Percentiles rank a stretch among this genome's conserved stretches.
phyloP scores from a whole-genome alignment of 2,888 invertebrate species.

The Xylota sylvarum region DNA sequence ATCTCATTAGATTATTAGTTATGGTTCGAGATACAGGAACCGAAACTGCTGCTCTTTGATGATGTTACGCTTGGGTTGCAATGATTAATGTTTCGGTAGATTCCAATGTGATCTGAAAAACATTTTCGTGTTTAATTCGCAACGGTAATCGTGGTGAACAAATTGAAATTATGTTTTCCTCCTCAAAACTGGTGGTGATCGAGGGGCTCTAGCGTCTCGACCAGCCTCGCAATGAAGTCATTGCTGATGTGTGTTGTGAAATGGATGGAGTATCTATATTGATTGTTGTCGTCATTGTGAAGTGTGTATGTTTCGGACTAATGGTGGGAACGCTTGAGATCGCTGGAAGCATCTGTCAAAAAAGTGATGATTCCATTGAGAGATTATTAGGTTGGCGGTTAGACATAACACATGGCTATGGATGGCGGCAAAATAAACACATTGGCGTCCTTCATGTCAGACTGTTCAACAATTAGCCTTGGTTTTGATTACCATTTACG shows the following conservation, averaged over 20 bases:
- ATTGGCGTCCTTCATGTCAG: slow-evolving; percentile 3
- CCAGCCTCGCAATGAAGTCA: slow-evolving; percentile 43
- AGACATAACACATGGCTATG: background rate
- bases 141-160: slow-evolving; percentile 63
- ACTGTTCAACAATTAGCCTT: background rate
- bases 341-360: slow-evolving; percentile 26
- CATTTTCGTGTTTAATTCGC: slow-evolving; percentile 59
- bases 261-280: background rate
- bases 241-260: slow-evolving; percentile 22
- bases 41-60: slow-evolving; percentile 62
- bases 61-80: slow-evolving; percentile 72
- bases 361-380: slow-evolving; percentile 35
- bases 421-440: background rate
- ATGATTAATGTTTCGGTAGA: slow-evolving; percentile 70
- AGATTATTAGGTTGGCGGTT: slow-evolving; percentile 16
- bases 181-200: background rate
- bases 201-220: background rate
- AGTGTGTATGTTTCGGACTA: background rate
- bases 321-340: slow-evolving; percentile 26
- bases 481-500: background rate
- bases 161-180: slow-evolving; percentile 71
- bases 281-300: background rate
- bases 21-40: slow-evolving; percentile 69
- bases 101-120: slow-evolving; percentile 56
- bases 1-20: slow-evolving; percentile 74